Base-by-base conservation (phyloP, 64 coral and sea anemone species). In the Montipora capricornis region DNA sequence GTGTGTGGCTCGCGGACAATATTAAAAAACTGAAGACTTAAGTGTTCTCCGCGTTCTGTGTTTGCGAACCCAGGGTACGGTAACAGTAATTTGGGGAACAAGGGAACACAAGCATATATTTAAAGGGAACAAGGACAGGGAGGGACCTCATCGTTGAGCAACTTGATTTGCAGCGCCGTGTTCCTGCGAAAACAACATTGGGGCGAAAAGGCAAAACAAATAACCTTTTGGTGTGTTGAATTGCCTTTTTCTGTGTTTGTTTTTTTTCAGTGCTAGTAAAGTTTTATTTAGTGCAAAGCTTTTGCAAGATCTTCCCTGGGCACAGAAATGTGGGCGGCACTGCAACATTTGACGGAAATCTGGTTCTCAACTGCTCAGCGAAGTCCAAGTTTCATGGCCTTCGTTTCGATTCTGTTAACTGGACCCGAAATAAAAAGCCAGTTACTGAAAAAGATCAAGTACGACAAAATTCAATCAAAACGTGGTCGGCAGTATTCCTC, bases 401-500 rank as follows among this genome's bases (percentile, higher is more conserved):
- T 7, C 45, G 20, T 11, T 55, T 68, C 14, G 61, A 68, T n/a
- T 6, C 15, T 17, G 26, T 84, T 5, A 20, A 47, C 13, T 84
- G 81, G 81, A 84, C 11, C 20, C 16, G 26, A 47, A 68, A 84
- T 47, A 22, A 22, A 19, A 14, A 68, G 17, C 60, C 13, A 7
- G 8, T 68, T 15, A 6, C n/a, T 2, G 20, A 82, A 47, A 11
- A 62, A 9, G 22, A 64, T 17, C 51, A 26, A 22, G 24, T 14
- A 22, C 20, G 44, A 37, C n/a, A 55, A 82, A 11, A 62, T 10
- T 10, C 9, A 13, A 68, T 11, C 13, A 84, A 84, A 44, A 68
- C 61, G 29, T 84, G 81, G 81, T 84, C 81, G 5, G 81, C 81
- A n/a, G 37, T 69, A 6, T 15, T 84, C 48, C 60, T 84, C 13